These are phyloP conservation scores for Leucophenga maculata DNA, from an alignment of 2,888 invertebrate genomes.

Conservation along the genomic window DNA sequence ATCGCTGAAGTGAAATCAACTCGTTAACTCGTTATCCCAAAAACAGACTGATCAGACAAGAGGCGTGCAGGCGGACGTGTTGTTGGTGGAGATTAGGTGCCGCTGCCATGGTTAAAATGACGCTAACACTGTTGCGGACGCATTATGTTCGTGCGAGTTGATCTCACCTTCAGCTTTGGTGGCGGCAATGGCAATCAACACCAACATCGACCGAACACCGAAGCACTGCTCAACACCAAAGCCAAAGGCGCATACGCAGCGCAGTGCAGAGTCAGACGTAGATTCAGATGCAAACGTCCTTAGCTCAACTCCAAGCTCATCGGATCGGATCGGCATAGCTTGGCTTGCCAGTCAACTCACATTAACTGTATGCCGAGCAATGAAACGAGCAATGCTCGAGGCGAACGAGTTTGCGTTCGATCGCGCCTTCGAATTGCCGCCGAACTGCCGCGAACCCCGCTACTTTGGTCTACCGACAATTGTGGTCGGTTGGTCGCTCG, in stretches of 20 bases:
- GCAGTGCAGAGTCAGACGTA: neutral
- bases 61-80: constrained; percentile 50
- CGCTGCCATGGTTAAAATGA: neutral
- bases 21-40: constrained; percentile 69
- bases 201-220: constrained; percentile 4
- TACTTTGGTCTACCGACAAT: constrained; percentile 27
- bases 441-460: neutral
- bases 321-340: neutral
- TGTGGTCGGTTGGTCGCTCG: constrained; percentile 27
- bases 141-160: constrained; percentile 19
- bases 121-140: neutral
- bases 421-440: neutral
- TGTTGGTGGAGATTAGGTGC: neutral
- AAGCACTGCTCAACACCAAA: neutral
- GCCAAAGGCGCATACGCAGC: neutral
- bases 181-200: constrained; percentile 17
- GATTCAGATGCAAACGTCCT: neutral
- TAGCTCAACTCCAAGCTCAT: neutral
- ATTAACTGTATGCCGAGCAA: too few relatives aligned
- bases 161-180: constrained; percentile 18
- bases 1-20: constrained; percentile 69
- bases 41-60: constrained; percentile 52
- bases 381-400: constrained; percentile 16
- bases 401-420: neutral
- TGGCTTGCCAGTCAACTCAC: too few relatives aligned